These are phyloP conservation scores for Pygoscelis adeliae DNA, from an alignment of 2,113 vertebrate genomes.

Conservation along the genomic window DNA sequence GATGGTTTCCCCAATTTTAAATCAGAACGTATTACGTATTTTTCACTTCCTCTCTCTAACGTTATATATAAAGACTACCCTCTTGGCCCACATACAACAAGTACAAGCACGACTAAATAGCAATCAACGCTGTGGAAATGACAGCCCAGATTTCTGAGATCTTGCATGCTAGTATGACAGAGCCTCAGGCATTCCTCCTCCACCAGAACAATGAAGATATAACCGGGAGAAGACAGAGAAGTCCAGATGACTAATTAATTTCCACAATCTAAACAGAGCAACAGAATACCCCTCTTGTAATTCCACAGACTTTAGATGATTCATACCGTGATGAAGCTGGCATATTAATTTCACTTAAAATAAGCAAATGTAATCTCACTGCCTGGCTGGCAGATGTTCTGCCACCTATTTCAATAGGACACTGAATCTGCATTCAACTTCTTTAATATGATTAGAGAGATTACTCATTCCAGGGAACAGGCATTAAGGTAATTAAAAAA, in stretches of 20 bases:
- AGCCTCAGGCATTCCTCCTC: neutral
- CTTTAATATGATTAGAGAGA: neutral
- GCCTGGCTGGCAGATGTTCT: neutral
- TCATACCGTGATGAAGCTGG: neutral
- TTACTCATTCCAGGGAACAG: neutral
- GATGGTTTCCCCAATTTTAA: neutral
- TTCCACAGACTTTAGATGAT: neutral
- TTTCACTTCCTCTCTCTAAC: neutral
- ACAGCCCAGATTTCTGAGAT: neutral
- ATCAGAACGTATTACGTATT: neutral
- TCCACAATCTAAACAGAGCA: neutral
- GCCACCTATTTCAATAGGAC: neutral
- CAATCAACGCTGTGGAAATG: neutral
- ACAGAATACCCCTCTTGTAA: neutral
- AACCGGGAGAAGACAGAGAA: neutral
- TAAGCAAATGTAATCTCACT: neutral
- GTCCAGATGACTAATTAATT: neutral
- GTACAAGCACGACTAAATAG: neutral
- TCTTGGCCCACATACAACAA: neutral
- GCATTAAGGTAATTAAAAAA: neutral
- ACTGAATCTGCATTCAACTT: neutral
- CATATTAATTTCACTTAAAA: neutral
- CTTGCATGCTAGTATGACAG: neutral
- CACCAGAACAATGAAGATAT: neutral
- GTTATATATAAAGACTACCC: neutral